Conservation (phyloP, 2,113 vertebrate genomes). For the Carassius gibelio region DNA sequence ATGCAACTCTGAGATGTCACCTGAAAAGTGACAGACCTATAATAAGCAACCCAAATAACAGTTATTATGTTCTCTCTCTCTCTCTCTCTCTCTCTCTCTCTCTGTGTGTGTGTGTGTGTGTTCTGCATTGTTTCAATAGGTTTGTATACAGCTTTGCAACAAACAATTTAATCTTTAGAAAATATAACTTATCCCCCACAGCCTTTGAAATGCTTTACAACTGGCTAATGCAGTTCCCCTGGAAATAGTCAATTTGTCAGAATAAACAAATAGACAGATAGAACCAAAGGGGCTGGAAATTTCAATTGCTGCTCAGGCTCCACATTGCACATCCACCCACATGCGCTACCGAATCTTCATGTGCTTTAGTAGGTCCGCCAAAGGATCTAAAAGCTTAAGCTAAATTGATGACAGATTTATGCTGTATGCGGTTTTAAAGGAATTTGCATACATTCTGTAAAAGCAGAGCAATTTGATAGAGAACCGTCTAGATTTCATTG, state of each 20-base stretch:
- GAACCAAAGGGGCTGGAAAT: slow-evolving; percentile 43
- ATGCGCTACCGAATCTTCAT: slow-evolving; percentile 6
- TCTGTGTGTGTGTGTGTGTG: slow-evolving; percentile 48
- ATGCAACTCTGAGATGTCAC: slow-evolving; percentile 67
- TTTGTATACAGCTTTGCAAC: slow-evolving; percentile 56
- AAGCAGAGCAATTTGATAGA: background rate
- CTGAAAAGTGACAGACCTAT: slow-evolving; percentile 66
- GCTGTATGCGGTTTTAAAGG: background rate
- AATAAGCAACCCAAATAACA: slow-evolving; percentile 66
- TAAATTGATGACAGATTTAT: background rate
- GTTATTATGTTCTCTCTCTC: slow-evolving; percentile 62
- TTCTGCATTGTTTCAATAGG: slow-evolving; percentile 61
- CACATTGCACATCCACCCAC: slow-evolving; percentile 43
- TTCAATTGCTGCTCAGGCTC: slow-evolving; percentile 30
- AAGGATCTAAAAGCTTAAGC: slow-evolving; percentile 24
- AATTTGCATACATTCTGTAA: background rate
- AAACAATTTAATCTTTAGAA: slow-evolving; percentile 58
- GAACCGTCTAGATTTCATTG: background rate
- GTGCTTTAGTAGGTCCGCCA: background rate
- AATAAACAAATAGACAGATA: slow-evolving; percentile 36
- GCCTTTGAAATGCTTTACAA: slow-evolving; percentile 59
- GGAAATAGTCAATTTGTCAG: slow-evolving; percentile 59
- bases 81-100: slow-evolving; percentile 29
- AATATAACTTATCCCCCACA: slow-evolving; percentile 68
- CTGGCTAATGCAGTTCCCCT: slow-evolving; percentile 46